Percentiles rank a stretch among this genome's conserved stretches.
phyloP scores from a whole-genome alignment of 2,888 invertebrate species.

The Proisotoma minuta region DNA sequence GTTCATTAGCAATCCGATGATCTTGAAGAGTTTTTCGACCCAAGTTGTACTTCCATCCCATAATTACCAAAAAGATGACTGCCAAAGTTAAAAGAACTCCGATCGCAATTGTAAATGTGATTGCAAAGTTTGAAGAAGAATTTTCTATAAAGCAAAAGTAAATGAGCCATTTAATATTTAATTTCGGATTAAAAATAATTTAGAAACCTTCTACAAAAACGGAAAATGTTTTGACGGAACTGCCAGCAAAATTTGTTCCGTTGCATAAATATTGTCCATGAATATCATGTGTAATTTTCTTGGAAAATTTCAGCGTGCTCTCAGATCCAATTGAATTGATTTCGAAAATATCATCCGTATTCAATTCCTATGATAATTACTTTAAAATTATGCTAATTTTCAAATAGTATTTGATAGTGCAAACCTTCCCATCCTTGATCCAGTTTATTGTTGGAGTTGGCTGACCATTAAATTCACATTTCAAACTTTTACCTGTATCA shows the following conservation, averaged over 20 bases:
- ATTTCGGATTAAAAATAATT: too few species aligned
- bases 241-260: not conserved
- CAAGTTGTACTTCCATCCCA: not conserved
- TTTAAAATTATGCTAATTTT: not conserved
- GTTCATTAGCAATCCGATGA: too few species aligned
- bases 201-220: slow-evolving; percentile 4
- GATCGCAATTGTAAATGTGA: not conserved
- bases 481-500: not conserved
- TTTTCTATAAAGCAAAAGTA: too few species aligned
- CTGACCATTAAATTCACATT: not conserved
- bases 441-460: not conserved
- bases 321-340: not conserved
- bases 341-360: not conserved
- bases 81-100: not conserved
- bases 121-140: too few species aligned
- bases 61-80: not conserved
- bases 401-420: not conserved
- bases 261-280: slow-evolving; percentile 3
- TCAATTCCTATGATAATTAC: not conserved
- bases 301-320: not conserved
- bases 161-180: too few species aligned
- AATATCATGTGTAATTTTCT: not conserved
- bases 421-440: not conserved
- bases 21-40: too few species aligned
- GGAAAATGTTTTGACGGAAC: not conserved